phyloP scores from a whole-genome alignment of 2,113 vertebrate species.

The Elgaria multicarinata region DNA sequence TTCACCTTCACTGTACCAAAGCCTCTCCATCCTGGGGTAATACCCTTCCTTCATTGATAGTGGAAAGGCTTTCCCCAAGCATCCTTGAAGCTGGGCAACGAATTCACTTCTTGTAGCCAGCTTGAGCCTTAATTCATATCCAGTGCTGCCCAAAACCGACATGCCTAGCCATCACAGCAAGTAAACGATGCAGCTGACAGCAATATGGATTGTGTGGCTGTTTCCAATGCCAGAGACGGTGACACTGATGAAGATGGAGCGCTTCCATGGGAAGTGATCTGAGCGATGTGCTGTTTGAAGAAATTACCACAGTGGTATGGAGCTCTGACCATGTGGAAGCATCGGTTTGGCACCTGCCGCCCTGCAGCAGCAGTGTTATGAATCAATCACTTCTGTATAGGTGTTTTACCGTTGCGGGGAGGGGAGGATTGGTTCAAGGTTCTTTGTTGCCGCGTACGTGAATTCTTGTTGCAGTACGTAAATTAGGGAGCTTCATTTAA shows the following conservation, averaged over 20 bases:
- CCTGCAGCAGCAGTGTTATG: not conserved
- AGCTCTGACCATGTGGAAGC: not conserved
- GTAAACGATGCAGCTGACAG: not conserved
- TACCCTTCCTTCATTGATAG: not conserved
- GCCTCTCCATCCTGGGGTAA: not conserved
- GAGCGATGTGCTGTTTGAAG: not conserved
- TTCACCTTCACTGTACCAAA: not conserved
- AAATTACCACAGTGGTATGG: not conserved
- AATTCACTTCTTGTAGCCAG: not conserved
- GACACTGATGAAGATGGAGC: not conserved
- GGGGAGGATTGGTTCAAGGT: not conserved
- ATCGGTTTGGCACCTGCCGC: not conserved
- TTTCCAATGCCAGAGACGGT: not conserved
- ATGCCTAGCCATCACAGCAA: not conserved
- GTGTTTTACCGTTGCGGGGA: not conserved
- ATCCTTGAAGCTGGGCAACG: not conserved
- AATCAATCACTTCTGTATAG: not conserved
- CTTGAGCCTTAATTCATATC: not conserved
- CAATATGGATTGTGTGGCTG: not conserved
- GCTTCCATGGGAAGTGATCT: not conserved
- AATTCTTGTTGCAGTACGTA: not conserved
- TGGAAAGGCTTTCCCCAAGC: not conserved
- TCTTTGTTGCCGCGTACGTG: not conserved
- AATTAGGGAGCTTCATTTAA: constrained; percentile 27
- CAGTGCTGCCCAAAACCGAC: not conserved